These are phyloP conservation scores for Neodiprion lecontei DNA, from an alignment of 1,140 invertebrate genomes.

Conservation along the genomic window DNA sequence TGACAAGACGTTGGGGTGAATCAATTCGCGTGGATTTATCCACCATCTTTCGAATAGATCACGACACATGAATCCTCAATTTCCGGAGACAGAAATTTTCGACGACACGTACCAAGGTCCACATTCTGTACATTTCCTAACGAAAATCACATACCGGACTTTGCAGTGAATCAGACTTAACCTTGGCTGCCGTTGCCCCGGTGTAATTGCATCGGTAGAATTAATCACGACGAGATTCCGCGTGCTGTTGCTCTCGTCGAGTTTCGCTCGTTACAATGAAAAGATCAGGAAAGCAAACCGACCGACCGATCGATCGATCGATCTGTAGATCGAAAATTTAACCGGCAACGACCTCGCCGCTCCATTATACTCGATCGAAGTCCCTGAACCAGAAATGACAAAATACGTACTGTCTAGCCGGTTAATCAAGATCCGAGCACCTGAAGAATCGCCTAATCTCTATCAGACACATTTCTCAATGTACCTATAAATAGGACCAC, in stretches of 20 bases:
- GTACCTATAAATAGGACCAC: too few relatives aligned
- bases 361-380: neutral
- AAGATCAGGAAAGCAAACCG: neutral
- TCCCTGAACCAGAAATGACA: neutral
- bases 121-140: neutral
- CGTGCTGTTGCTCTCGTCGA: neutral
- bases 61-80: too few relatives aligned
- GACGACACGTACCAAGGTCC: neutral
- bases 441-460: neutral
- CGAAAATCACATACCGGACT: neutral
- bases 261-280: neutral
- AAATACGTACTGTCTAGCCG: neutral
- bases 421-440: neutral
- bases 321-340: neutral
- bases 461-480: too few relatives aligned
- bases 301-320: neutral
- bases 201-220: neutral
- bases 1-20: neutral
- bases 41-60: too few relatives aligned
- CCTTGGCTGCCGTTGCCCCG: neutral
- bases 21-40: too few relatives aligned
- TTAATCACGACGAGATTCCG: slow-evolving; percentile 5
- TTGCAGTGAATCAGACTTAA: neutral
- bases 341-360: neutral
- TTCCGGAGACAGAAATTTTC: neutral